Base-by-base conservation (phyloP, 2,888 invertebrate species). In the Therioaphis trifolii region DNA sequence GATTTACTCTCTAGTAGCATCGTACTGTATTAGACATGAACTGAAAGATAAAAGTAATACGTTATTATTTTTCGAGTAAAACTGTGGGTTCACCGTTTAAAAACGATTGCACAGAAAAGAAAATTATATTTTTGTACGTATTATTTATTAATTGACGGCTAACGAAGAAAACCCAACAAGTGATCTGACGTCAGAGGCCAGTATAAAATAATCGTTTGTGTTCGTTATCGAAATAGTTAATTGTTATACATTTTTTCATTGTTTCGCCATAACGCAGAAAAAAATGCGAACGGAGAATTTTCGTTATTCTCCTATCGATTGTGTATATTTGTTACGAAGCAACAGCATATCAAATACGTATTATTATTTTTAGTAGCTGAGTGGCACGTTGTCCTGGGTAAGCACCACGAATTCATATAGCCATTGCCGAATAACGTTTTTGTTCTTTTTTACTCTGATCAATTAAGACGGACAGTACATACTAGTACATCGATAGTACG, bases 381-480 rank as follows among this genome's bases (percentile, higher is more conserved):
- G 7, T 3, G 3, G 7, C 7, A 35, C 35, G 35, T 7, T 35
- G 35, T n/a, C n/a, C n/a, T n/a, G n/a, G n/a, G n/a, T n/a, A n/a
- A n/a, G n/a, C n/a, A n/a, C n/a, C n/a, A n/a, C n/a, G 12, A 49
- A 49, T 49, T 49, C 18, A 49, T 11, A 11, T 9, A 18, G 21
- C 7, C 15, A 69, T 69, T 24, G 24, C 43, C 24, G 7, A 69
- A 43, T 24, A 43, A 69, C 24, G 69, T 69, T 46, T 43, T 35
- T n/a, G 21, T 69, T 24, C 15, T 69, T 43, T 69, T 71, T 12
- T 27, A 46, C 18, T 49, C 46, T 27, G 27, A 71, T 71, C 18
- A 71, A 71, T 71, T 71, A 46, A 71, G 18, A 71, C 27, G 15
- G 11, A 15, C 11, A 71, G n/a, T n/a, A 35, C 52, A 21, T 7